phyloP scores from a whole-genome alignment of 2,113 vertebrate species.

The Eleginops maclovinus region DNA sequence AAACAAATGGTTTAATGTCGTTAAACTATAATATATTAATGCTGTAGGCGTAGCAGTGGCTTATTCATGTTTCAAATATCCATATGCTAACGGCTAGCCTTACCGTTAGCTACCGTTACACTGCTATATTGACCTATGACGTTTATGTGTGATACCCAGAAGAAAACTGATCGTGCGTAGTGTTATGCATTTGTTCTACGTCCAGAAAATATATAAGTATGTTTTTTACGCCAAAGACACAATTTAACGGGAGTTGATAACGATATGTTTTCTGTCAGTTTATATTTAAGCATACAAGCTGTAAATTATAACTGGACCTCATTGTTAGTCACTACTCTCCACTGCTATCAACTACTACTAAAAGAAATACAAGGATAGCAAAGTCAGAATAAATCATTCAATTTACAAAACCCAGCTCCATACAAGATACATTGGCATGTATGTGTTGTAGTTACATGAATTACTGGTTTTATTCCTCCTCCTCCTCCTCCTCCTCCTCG shows the following conservation, averaged over 20 bases:
- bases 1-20: neutral
- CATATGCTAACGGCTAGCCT: neutral
- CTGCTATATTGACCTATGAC: neutral
- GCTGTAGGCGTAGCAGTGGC: neutral
- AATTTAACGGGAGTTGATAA: neutral
- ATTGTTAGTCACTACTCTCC: neutral
- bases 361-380: neutral
- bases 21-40: neutral
- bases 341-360: neutral
- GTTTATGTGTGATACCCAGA: neutral
- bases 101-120: neutral
- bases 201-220: neutral
- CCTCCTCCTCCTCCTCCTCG: neutral
- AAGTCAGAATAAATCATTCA: neutral
- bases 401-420: neutral
- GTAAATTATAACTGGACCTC: neutral
- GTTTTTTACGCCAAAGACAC: neutral
- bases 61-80: too few species aligned
- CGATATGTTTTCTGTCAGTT: neutral
- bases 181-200: neutral
- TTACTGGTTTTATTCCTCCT: neutral
- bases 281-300: neutral
- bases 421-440: neutral
- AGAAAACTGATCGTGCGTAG: too few species aligned
- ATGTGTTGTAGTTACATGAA: constrained; percentile 6